A percentile compares a stretch with the other conserved stretches of the same genome.
phyloP scores from a whole-genome alignment of 2,113 vertebrate species.

The Myotis yumanensis region DNA sequence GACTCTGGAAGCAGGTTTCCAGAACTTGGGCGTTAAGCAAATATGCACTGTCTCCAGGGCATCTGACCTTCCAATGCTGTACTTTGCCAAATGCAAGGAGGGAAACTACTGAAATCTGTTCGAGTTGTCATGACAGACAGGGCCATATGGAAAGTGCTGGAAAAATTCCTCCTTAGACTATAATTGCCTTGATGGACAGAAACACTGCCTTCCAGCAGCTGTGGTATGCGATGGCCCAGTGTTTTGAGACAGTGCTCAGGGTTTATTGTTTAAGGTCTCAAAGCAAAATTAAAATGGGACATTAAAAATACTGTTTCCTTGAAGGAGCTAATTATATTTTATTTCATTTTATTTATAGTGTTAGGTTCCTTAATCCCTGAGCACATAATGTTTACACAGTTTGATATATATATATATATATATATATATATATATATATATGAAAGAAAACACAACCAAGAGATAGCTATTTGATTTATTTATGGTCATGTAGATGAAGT shows the following conservation, averaged over 20 bases:
- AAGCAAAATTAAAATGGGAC: conserved; percentile 30
- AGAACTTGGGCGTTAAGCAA: not conserved
- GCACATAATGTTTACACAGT: not conserved
- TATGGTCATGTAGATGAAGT: not conserved
- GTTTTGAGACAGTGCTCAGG: not conserved
- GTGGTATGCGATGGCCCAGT: not conserved
- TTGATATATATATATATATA: conserved; percentile 37
- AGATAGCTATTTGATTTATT: not conserved
- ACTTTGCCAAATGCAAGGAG: conserved; percentile 9
- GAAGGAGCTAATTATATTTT: conserved; percentile 18
- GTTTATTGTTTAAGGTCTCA: not conserved
- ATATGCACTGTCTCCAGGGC: not conserved
- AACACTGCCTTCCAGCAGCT: not conserved
- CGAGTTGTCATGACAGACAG: conserved; percentile 32
- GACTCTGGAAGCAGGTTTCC: not conserved
- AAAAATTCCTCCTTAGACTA: not conserved
- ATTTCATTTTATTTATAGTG: conserved; percentile 53
- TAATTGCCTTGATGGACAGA: conserved; percentile 35
- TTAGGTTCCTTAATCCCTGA: conserved; percentile 11
- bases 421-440: not conserved
- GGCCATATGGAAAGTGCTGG: conserved; percentile 54
- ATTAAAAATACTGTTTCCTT: conserved; percentile 46
- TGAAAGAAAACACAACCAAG: not conserved
- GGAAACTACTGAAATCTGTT: conserved; percentile 38
- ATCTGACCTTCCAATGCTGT: conserved; percentile 26